Percentiles rank a stretch among this genome's conserved stretches.
These are phyloP conservation scores for Xenopus tropicalis DNA, from an alignment of 2,113 vertebrate genomes.

Conservation along the genomic window DNA sequence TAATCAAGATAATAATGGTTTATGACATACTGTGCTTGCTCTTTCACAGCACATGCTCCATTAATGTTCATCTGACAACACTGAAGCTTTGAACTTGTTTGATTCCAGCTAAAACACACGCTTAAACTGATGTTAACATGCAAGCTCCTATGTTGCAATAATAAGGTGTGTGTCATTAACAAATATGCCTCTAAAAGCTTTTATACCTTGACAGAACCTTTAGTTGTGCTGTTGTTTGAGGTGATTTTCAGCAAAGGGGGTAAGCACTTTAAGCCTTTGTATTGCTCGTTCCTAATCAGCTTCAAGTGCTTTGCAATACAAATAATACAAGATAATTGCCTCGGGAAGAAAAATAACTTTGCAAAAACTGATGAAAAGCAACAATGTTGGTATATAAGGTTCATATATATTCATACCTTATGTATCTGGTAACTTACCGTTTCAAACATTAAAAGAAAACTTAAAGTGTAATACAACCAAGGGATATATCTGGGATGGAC, in stretches of 20 bases:
- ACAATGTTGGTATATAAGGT: too few species aligned
- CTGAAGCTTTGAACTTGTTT: not conserved
- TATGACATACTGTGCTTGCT: conserved; percentile 16
- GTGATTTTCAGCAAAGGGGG: too few species aligned
- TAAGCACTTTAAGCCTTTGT: not conserved
- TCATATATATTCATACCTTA: too few species aligned
- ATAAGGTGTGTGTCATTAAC: not conserved
- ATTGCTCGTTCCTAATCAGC: not conserved
- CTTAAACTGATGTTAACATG: not conserved
- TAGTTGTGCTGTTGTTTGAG: too few species aligned
- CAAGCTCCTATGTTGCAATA: not conserved
- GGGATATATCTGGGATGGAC: too few species aligned
- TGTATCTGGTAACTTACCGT: too few species aligned
- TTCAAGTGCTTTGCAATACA: too few species aligned
- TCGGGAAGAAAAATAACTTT: too few species aligned
- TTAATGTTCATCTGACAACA: not conserved
- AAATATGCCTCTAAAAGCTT: not conserved
- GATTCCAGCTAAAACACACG: not conserved
- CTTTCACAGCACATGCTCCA: not conserved
- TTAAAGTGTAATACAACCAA: too few species aligned
- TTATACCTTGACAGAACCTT: not conserved
- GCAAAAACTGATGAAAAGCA: too few species aligned
- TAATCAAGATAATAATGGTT: conserved; percentile 24
- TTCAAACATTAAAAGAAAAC: too few species aligned
- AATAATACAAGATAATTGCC: too few species aligned